Evolutionary conservation across 2,113 vertebrate species (phyloP).

Genomic region (Eretmodus cyanostictus): DNA sequence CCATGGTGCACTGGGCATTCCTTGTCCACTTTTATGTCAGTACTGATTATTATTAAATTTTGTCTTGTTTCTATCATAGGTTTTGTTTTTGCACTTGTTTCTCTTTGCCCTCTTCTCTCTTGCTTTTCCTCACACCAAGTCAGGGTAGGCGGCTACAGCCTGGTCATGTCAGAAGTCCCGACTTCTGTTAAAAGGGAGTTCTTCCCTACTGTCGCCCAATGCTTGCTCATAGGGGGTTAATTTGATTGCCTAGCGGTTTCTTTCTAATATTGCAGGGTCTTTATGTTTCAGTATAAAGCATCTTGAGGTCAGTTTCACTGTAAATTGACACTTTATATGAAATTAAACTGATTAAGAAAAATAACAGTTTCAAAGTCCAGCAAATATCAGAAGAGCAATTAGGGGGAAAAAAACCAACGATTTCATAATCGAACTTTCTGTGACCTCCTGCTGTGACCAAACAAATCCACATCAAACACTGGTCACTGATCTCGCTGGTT

Average conservation of each 20-base stretch:
- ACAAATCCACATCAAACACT: neutral
- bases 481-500: neutral
- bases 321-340: neutral
- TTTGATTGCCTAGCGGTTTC: accelerated
- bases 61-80: neutral
- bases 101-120: neutral
- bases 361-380: neutral
- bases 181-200: neutral
- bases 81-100: neutral
- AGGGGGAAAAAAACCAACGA: neutral
- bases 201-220: neutral
- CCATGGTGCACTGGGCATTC: neutral
- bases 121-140: neutral
- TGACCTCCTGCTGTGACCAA: neutral
- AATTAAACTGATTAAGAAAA: neutral
- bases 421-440: neutral
- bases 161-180: neutral
- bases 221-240: neutral
- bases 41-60: neutral
- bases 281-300: neutral
- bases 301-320: accelerated
- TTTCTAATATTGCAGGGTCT: neutral
- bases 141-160: accelerated
- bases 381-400: neutral
- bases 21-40: neutral